phyloP scores from a whole-genome alignment of 2,888 invertebrate genomes.

The Archips crataeganus region DNA sequence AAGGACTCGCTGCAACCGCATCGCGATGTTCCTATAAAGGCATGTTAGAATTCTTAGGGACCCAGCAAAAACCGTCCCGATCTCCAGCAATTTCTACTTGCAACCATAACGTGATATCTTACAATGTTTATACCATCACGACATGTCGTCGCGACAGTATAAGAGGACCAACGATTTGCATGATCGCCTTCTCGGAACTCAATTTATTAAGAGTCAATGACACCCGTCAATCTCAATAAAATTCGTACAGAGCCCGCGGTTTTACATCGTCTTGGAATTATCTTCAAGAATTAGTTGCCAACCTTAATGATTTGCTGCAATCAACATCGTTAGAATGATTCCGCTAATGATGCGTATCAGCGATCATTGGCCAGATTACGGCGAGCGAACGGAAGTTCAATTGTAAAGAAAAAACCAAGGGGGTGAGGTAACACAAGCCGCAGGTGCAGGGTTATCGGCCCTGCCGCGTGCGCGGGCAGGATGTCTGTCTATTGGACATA shows the following conservation, averaged over 20 bases:
- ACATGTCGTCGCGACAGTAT: not conserved
- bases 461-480: slow-evolving; percentile 47
- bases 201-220: slow-evolving; percentile 63
- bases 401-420: slow-evolving; percentile 75
- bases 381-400: slow-evolving; percentile 76
- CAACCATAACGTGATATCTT: slow-evolving; percentile 24
- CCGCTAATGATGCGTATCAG: slow-evolving; percentile 81
- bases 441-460: slow-evolving; percentile 82
- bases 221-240: slow-evolving; percentile 47
- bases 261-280: slow-evolving; percentile 22
- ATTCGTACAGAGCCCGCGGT: slow-evolving; percentile 24
- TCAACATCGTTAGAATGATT: slow-evolving; percentile 65
- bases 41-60: slow-evolving; percentile 26
- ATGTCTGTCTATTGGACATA: slow-evolving; percentile 40
- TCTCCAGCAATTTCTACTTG: not conserved
- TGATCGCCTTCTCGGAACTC: slow-evolving; percentile 50
- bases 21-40: slow-evolving; percentile 36
- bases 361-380: slow-evolving; percentile 78
- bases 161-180: slow-evolving; percentile 30
- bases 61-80: slow-evolving; percentile 10
- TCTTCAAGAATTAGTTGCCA: slow-evolving; percentile 51
- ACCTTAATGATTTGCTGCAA: slow-evolving; percentile 62
- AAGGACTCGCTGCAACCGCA: slow-evolving; percentile 45
- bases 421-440: slow-evolving; percentile 69
- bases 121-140: slow-evolving; percentile 2